Evolutionary conservation across 2,888 invertebrate genomes (phyloP).

Genomic region (Phanerotoma sp.): DNA sequence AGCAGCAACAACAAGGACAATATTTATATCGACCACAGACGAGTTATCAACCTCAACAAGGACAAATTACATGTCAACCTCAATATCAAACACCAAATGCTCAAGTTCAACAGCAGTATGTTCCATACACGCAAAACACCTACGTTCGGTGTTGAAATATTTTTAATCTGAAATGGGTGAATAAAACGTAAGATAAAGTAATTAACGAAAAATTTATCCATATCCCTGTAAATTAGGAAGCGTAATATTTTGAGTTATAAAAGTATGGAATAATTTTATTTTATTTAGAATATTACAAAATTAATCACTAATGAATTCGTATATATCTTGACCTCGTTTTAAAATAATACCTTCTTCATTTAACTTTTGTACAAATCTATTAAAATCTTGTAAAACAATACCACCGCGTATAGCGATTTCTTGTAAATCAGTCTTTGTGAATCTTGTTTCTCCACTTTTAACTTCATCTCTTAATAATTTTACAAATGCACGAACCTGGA

Average conservation of each 20-base stretch:
- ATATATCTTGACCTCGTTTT: slow-evolving; percentile 75
- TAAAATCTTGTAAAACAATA: slow-evolving; percentile 67
- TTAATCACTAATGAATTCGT: slow-evolving; percentile 63
- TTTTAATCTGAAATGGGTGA: too few relatives aligned
- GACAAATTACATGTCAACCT: background rate
- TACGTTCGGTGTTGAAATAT: too few relatives aligned
- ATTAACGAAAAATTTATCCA: too few relatives aligned
- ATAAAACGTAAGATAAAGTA: too few relatives aligned
- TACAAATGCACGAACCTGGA: slow-evolving; percentile 71
- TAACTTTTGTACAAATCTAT: slow-evolving; percentile 72
- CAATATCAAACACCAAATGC: background rate
- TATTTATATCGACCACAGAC: background rate
- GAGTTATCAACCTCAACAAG: too few relatives aligned
- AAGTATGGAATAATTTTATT: background rate
- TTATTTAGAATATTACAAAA: background rate
- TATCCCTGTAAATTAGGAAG: too few relatives aligned
- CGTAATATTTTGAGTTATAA: background rate
- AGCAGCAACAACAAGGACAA: background rate
- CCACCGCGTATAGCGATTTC: slow-evolving; percentile 69
- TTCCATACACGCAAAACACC: too few relatives aligned
- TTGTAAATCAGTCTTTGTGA: slow-evolving; percentile 75
- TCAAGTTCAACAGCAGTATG: background rate
- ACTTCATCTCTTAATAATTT: slow-evolving; percentile 68
- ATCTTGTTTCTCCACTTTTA: slow-evolving; percentile 68
- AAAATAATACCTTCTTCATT: slow-evolving; percentile 85